phyloP scores from a whole-genome alignment of 2,113 vertebrate species.

The Heterotis niloticus region DNA sequence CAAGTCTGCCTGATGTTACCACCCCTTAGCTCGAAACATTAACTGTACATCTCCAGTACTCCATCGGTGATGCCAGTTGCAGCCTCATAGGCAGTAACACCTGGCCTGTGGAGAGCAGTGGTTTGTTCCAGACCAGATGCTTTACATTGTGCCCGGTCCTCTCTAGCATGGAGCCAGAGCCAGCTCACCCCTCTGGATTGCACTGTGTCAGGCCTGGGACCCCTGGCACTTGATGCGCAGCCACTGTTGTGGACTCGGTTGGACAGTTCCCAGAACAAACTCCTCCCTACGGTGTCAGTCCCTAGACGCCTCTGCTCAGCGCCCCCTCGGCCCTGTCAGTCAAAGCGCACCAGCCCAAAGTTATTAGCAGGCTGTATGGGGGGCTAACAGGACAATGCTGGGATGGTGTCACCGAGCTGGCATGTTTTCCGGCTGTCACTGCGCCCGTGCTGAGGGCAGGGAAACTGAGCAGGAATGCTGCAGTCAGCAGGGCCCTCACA shows the following conservation, averaged over 20 bases:
- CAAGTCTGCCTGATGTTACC: neutral
- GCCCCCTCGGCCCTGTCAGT: neutral
- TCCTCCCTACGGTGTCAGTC: constrained; percentile 1
- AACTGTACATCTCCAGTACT: neutral
- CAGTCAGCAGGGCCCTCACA: constrained; percentile 48
- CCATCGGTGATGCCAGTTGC: neutral
- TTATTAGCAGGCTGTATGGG: constrained; percentile 19
- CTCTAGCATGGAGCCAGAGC: neutral
- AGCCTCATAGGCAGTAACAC: constrained; percentile 1
- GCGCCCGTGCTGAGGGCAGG: constrained; percentile 38
- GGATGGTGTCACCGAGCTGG: constrained; percentile 10
- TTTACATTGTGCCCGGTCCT: neutral
- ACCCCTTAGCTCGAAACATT: neutral
- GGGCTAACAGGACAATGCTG: constrained; percentile 5
- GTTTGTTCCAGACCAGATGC: neutral
- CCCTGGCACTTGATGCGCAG: neutral
- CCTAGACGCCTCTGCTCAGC: no score
- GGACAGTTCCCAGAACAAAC: neutral
- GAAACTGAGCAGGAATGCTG: constrained; percentile 53
- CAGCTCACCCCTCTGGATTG: constrained; percentile 9
- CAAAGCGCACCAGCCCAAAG: neutral
- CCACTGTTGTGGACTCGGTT: constrained; percentile 1
- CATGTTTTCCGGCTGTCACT: constrained; percentile 10
- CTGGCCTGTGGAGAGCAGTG: neutral
- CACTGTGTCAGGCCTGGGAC: neutral